phyloP scores from a whole-genome alignment of 2,888 invertebrate genomes.

The Macaria notata region DNA sequence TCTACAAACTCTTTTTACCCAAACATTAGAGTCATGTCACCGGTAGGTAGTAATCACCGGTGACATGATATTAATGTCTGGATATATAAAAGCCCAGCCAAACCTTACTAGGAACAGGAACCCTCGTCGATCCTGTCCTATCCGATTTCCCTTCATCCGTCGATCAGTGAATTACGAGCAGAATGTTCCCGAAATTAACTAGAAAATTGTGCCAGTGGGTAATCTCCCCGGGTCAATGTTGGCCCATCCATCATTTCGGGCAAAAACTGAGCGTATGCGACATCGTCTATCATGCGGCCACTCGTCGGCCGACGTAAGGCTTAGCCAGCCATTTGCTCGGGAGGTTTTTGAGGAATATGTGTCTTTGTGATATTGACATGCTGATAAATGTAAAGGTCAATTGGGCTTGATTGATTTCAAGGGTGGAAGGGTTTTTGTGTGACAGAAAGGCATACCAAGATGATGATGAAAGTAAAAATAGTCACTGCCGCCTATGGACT shows the following conservation, averaged over 20 bases:
- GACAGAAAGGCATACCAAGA: too few relatives aligned
- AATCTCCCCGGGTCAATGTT: slow-evolving; percentile 65
- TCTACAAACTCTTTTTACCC: too few relatives aligned
- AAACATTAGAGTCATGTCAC: too few relatives aligned
- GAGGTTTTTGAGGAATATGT: neutral
- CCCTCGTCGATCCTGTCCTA: neutral
- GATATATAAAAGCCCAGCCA: too few relatives aligned
- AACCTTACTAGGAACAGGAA: too few relatives aligned
- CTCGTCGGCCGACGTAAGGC: slow-evolving; percentile 40
- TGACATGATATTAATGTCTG: too few relatives aligned
- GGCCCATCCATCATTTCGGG: slow-evolving; percentile 56
- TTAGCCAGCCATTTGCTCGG: slow-evolving; percentile 3
- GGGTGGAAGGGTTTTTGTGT: too few relatives aligned
- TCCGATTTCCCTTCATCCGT: slow-evolving; percentile 10
- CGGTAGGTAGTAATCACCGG: too few relatives aligned
- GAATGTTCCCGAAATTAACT: slow-evolving; percentile 26
- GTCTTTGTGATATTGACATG: neutral
- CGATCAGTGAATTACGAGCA: slow-evolving; percentile 19
- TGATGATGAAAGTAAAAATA: too few relatives aligned
- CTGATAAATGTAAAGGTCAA: too few relatives aligned
- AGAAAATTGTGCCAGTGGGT: slow-evolving; percentile 36
- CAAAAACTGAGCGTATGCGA: slow-evolving; percentile 34
- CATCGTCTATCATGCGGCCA: slow-evolving; percentile 57
- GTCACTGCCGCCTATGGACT: too few relatives aligned
- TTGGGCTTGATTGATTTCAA: too few relatives aligned